phyloP scores from a whole-genome alignment of 2,797 vertebrate species.

The Chelmon rostratus region DNA sequence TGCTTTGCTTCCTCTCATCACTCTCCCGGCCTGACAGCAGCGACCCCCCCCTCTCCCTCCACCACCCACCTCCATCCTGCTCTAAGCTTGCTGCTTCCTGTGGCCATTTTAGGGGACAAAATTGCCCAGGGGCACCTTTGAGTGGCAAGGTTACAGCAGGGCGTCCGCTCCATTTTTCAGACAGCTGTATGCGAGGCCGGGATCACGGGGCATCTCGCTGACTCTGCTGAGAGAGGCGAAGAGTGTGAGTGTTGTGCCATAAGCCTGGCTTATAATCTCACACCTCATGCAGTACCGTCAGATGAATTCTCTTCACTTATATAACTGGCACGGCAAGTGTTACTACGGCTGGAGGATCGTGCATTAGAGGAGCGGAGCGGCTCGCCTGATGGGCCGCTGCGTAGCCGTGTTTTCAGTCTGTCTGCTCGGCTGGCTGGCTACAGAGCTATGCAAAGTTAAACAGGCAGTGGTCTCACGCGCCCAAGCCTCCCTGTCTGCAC shows the following conservation, averaged over 20 bases:
- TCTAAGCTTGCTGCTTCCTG: conserved; percentile 50
- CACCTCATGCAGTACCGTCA: conserved; percentile 66
- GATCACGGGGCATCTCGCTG: conserved; percentile 46
- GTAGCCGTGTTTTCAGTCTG: conserved; percentile 46
- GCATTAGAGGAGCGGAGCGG: conserved; percentile 37
- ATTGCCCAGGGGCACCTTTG: conserved; percentile 51
- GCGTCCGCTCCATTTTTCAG: conserved; percentile 45
- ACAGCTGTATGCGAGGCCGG: conserved; percentile 49
- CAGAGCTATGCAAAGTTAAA: conserved; percentile 67
- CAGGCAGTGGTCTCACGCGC: conserved; percentile 61
- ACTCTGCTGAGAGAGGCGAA: conserved; percentile 41
- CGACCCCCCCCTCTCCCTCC: neutral
- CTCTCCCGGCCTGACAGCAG: conserved; percentile 46
- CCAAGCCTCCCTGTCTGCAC: conserved; percentile 59
- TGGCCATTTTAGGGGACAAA: conserved; percentile 64
- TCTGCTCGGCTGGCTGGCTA: conserved; percentile 53
- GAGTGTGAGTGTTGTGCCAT: conserved; percentile 45
- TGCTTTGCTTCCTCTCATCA: conserved; percentile 53
- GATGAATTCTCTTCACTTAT: conserved; percentile 68
- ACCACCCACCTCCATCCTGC: conserved; percentile 21
- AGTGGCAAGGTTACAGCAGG: conserved; percentile 42
- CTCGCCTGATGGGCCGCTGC: conserved; percentile 24
- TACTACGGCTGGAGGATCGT: conserved; percentile 47
- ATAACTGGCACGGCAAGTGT: conserved; percentile 66
- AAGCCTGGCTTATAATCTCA: conserved; percentile 66